These are phyloP conservation scores for Hucho hucho DNA, from an alignment of 2,113 vertebrate species.

Conservation along the genomic window DNA sequence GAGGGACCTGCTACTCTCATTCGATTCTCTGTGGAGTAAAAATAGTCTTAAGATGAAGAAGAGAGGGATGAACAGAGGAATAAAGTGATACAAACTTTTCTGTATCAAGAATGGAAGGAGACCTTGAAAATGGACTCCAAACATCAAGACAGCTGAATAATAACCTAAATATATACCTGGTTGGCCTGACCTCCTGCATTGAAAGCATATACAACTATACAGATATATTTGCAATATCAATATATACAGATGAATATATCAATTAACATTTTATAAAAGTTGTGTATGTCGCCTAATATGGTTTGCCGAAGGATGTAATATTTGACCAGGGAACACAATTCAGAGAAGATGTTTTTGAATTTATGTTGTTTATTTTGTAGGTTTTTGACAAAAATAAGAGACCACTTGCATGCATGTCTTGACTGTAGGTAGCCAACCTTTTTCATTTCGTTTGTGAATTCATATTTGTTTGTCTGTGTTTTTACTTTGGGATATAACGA, in stretches of 20 bases:
- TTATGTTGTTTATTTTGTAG: slow-evolving; percentile 44
- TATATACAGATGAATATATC: slow-evolving; percentile 25
- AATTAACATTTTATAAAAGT: slow-evolving; percentile 67
- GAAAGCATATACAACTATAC: slow-evolving; percentile 59
- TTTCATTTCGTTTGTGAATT: slow-evolving; percentile 45
- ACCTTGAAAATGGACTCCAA: slow-evolving; percentile 21
- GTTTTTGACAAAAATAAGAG: slow-evolving; percentile 36
- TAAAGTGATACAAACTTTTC: slow-evolving; percentile 42
- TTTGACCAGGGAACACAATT: slow-evolving; percentile 35
- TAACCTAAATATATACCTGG: slow-evolving; percentile 59
- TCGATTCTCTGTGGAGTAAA: slow-evolving; percentile 23
- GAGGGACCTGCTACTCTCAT: slow-evolving; percentile 30
- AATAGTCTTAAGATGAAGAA: slow-evolving; percentile 33
- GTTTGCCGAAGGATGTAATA: slow-evolving; percentile 31
- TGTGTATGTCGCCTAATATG: slow-evolving; percentile 58
- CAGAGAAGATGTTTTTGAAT: slow-evolving; percentile 14
- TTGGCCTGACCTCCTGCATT: slow-evolving; percentile 60
- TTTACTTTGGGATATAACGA: slow-evolving; percentile 32
- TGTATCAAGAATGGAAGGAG: slow-evolving; percentile 24
- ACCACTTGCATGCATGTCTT: slow-evolving; percentile 57
- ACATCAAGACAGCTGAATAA: slow-evolving; percentile 43
- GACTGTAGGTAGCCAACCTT: slow-evolving; percentile 40
- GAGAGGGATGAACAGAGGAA: slow-evolving; percentile 19
- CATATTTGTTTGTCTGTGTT: slow-evolving; percentile 18
- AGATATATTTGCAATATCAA: slow-evolving; percentile 66